Evolutionary conservation across 2,113 vertebrate species (phyloP), one percentile per base, ranked within the genome.

Genomic region (Panthera uncia): DNA sequence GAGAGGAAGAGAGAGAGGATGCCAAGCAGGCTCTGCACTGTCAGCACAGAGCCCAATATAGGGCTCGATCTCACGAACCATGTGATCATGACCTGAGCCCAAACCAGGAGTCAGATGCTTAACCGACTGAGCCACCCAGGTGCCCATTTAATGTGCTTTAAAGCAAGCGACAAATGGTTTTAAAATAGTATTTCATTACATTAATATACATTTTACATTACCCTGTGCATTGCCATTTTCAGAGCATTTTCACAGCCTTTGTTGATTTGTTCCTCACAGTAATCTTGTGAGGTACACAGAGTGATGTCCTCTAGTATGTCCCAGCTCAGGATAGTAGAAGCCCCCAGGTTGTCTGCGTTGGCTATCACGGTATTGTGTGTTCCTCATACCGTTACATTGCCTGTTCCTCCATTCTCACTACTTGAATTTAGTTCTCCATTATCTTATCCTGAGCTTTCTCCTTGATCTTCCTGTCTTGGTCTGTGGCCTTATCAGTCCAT

Each of bases 91-190:
- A 57, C 6, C 19, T 57, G 55, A 7, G 55, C 57, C 8, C 21
- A 23, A 61, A 61, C 57, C 57, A 61, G 57, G 21, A 61, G 57
- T 61, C 57, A 61, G 57, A 61, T 9, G 57, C 57, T 61, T 61
- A 25, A 61, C 57, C 23, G 57, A 61, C 8, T 61, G 57, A 61
- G 57, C 57, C 57, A 61, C 57, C 57, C 57, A 61, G 57, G 21
- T 2, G 1, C 57, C 57, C 57, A 21, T 61, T 61, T 61, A 61
- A 31, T 52, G 14, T 86, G 36, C 38, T 69, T 96, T 89, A 33
- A 81, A 96, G 71, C 76, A 85, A 89, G 66, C 93, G 89, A 92
- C 33, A 85, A 81, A 65, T 86, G 61, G 55, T 85, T 94, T 96
- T 82, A 73, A 86, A 76, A n/a, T 21, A 69, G 19, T 5, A 79